Evolutionary conservation across 2,888 invertebrate genomes (phyloP).

Genomic region (Hirtodrosophila confusa): DNA sequence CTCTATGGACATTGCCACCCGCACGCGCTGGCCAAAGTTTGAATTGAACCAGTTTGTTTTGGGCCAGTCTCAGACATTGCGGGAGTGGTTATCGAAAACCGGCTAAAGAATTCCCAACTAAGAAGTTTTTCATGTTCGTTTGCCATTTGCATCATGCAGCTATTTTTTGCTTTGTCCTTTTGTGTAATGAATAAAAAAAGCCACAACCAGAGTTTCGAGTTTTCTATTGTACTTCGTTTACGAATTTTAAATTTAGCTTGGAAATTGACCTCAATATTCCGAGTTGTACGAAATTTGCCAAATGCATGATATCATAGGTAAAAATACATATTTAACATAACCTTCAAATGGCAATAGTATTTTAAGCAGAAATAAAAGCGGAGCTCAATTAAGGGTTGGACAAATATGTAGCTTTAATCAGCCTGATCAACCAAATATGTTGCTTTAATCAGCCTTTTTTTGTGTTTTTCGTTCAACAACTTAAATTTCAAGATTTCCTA

Average conservation of each 20-base stretch:
- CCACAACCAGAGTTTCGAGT: conserved; percentile 6
- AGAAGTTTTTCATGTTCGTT: conserved; percentile 75
- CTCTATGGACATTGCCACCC: conserved; percentile 61
- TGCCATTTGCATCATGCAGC: conserved; percentile 60
- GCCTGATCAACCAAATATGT: no score
- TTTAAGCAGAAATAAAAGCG: no score
- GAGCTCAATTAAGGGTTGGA: no score
- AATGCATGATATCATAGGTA: no score
- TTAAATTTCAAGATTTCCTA: no score
- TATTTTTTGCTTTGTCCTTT: conserved; percentile 14
- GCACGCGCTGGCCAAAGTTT: conserved; percentile 49
- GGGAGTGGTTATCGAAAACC: conserved; percentile 75
- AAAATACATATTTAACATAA: no score
- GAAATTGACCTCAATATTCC: neutral
- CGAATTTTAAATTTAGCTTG: neutral
- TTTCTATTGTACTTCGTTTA: neutral
- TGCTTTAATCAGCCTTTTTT: no score
- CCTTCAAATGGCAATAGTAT: no score
- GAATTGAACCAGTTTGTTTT: conserved; percentile 69
- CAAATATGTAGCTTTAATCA: no score
- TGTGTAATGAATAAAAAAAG: conserved; percentile 12
- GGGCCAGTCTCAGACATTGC: conserved; percentile 23
- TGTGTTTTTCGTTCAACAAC: no score
- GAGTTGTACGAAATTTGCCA: no score
- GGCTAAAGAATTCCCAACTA: conserved; percentile 72